Evolutionary conservation across 2,113 vertebrate genomes (phyloP).

Genomic region (Rana temporaria): DNA sequence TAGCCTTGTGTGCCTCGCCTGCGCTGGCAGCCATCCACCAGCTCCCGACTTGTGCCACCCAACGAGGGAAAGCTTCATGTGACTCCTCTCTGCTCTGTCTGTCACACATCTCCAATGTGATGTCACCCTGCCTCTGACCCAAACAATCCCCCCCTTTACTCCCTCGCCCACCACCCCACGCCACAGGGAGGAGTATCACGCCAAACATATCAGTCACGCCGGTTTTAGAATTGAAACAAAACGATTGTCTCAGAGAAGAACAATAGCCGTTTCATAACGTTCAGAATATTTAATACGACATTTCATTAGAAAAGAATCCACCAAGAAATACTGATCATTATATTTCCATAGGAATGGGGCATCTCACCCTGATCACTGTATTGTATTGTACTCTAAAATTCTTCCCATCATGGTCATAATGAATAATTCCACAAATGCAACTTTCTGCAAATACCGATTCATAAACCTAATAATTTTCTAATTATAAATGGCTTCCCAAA

Average conservation of each 20-base stretch:
- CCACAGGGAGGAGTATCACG: neutral
- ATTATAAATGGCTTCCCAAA: too few relatives aligned
- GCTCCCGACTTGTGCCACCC: slow-evolving; percentile 30
- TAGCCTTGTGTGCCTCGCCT: slow-evolving; percentile 5
- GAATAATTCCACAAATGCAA: too few relatives aligned
- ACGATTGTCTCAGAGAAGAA: neutral
- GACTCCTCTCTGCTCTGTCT: neutral
- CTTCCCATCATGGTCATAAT: too few relatives aligned
- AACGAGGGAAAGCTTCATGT: neutral
- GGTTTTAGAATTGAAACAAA: neutral
- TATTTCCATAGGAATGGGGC: too few relatives aligned
- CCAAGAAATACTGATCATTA: too few relatives aligned
- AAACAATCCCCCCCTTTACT: neutral
- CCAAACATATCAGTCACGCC: slow-evolving; percentile 31
- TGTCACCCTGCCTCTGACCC: slow-evolving; percentile 33
- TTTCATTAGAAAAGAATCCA: slow-evolving; percentile 15
- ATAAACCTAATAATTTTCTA: too few relatives aligned
- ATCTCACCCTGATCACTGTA: too few relatives aligned
- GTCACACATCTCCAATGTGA: slow-evolving; percentile 24
- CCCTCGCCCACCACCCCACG: slow-evolving; percentile 30
- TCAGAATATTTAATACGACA: neutral
- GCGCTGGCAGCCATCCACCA: slow-evolving; percentile 12
- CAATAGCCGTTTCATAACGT: neutral
- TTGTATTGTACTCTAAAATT: too few relatives aligned
- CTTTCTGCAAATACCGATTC: too few relatives aligned